Evolutionary conservation across 2,797 vertebrate genomes (phyloP).

Genomic region (Oreochromis grahami): DNA sequence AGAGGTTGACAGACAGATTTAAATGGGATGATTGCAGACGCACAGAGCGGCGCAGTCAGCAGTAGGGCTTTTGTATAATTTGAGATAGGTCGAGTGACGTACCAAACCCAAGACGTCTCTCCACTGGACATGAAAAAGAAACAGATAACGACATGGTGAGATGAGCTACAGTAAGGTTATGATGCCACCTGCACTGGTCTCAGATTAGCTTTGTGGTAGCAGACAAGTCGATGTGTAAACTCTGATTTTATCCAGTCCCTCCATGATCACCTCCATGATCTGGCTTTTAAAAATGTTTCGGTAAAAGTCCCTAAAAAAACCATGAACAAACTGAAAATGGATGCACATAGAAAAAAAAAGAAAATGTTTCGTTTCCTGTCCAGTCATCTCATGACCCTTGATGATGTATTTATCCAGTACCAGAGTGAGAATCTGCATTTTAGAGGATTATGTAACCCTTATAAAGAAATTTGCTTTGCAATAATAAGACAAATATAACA

Average conservation of each 20-base stretch:
- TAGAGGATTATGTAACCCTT: background rate
- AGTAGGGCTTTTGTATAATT: background rate
- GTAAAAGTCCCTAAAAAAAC: background rate
- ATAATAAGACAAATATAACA: background rate
- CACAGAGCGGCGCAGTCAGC: slow-evolving; percentile 15
- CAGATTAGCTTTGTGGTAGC: background rate
- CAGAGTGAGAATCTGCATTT: background rate
- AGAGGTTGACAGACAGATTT: slow-evolving; percentile 6
- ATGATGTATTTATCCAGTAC: background rate
- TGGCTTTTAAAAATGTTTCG: accelerated
- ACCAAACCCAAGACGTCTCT: slow-evolving; percentile 80
- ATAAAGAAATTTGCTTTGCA: background rate
- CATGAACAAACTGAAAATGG: accelerated
- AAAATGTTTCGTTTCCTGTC: accelerated
- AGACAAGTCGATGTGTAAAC: background rate
- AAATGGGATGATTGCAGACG: background rate
- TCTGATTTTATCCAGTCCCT: background rate
- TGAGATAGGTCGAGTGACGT: slow-evolving; percentile 54
- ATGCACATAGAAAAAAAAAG: background rate
- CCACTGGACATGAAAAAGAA: slow-evolving; percentile 80
- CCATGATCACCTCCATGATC: background rate
- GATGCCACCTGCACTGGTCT: background rate
- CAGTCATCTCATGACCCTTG: background rate
- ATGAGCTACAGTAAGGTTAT: background rate
- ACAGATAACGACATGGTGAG: slow-evolving; percentile 52